Conservation (phyloP, 2,113 vertebrate genomes). For the Erythrocercus mccallii region DNA sequence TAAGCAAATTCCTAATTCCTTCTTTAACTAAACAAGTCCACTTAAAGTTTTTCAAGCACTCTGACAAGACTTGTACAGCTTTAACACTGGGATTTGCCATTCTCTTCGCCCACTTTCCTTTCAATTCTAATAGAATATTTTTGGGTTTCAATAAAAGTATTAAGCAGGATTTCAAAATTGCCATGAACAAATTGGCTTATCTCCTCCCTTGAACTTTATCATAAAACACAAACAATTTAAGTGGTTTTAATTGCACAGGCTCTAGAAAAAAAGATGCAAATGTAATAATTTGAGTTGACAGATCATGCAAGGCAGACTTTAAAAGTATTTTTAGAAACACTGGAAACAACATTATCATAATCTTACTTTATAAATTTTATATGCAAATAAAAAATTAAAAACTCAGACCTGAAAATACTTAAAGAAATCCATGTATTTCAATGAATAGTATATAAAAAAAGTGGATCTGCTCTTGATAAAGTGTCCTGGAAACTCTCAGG, state of each 20-base stretch:
- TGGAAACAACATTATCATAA: neutral
- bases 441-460: neutral
- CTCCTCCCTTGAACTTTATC: neutral
- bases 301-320: neutral
- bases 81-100: neutral
- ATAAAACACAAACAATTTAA: neutral
- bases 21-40: neutral
- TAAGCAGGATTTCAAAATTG: neutral
- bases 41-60: neutral
- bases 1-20: neutral
- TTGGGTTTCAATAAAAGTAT: neutral
- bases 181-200: neutral
- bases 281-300: neutral
- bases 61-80: neutral
- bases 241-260: neutral
- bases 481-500: neutral
- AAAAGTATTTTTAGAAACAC: neutral
- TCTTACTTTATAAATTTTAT: neutral
- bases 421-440: neutral
- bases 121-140: neutral
- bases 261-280: neutral
- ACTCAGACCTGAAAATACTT: neutral
- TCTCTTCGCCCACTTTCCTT: neutral
- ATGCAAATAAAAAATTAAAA: neutral
- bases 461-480: neutral